Conservation (phyloP, 2,888 invertebrate genomes). For the Iphiclides podalirius region DNA sequence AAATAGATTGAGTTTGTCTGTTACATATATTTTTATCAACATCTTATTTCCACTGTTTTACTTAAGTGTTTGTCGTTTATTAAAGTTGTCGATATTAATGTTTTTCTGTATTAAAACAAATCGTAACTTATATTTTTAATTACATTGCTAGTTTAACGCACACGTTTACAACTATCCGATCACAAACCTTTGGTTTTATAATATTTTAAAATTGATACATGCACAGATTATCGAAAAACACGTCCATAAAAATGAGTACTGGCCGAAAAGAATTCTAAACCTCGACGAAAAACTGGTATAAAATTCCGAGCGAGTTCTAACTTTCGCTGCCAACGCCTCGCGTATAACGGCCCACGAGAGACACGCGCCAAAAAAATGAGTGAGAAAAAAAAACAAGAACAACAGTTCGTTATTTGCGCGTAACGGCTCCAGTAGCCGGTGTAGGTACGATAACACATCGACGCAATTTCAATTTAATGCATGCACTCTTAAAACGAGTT, state of each 20-base stretch:
- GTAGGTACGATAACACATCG: conserved; percentile 53
- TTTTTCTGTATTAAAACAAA: no score
- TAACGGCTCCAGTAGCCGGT: conserved; percentile 72
- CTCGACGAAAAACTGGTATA: conserved; percentile 54
- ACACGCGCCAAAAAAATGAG: conserved; percentile 71
- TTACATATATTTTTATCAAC: no score
- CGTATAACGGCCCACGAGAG: conserved; percentile 67
- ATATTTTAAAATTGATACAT: not conserved
- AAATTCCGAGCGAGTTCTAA: conserved; percentile 55
- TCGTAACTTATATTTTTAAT: no score
- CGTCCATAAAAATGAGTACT: conserved; percentile 24
- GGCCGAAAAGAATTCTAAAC: conserved; percentile 37
- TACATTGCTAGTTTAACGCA: no score
- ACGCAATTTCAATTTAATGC: conserved; percentile 56
- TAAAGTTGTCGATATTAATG: no score
- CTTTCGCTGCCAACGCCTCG: conserved; percentile 71
- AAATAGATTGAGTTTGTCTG: no score
- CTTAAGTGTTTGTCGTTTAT: no score
- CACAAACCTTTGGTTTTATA: not conserved
- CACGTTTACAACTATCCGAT: no score
- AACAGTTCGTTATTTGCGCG: conserved; percentile 68
- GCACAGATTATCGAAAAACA: conserved; percentile 4
- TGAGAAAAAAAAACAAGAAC: conserved; percentile 49
- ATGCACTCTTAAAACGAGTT: conserved; percentile 57
- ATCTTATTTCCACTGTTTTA: no score